phyloP scores from a whole-genome alignment of 1,140 invertebrate species.

The Zaprionus capensis region DNA sequence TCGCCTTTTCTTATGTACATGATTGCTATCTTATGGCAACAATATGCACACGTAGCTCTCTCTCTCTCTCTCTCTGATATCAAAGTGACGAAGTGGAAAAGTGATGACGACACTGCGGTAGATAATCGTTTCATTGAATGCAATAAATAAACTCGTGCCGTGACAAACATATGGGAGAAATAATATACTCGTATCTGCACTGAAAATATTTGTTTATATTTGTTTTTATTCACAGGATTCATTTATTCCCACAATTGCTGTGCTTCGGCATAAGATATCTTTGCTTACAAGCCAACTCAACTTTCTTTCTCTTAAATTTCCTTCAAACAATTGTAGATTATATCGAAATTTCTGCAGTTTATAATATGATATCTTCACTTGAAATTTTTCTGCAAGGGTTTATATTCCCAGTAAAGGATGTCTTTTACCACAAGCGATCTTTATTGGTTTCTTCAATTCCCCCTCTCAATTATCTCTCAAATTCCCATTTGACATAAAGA shows the following conservation, averaged over 20 bases:
- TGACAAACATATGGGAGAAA: background rate
- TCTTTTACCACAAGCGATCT: background rate
- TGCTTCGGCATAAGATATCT: background rate
- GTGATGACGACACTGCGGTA: background rate
- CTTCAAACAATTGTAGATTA: background rate
- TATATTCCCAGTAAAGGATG: background rate
- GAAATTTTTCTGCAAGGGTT: background rate
- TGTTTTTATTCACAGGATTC: background rate
- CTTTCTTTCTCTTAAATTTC: background rate
- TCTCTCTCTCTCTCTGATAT: background rate
- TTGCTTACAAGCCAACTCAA: too few species aligned
- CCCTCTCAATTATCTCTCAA: background rate
- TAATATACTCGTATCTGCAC: background rate
- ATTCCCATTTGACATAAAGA: background rate
- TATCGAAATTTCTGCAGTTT: background rate
- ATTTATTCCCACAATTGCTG: too few species aligned
- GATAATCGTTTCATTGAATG: too few species aligned
- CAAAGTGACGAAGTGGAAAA: background rate
- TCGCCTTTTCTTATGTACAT: background rate
- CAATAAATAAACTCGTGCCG: background rate
- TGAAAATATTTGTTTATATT: background rate
- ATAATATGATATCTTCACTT: background rate
- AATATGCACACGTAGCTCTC: background rate
- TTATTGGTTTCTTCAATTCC: background rate
- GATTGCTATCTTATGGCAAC: background rate